Evolutionary conservation across 2,113 vertebrate genomes (phyloP).

Genomic region (Semnopithecus entellus): DNA sequence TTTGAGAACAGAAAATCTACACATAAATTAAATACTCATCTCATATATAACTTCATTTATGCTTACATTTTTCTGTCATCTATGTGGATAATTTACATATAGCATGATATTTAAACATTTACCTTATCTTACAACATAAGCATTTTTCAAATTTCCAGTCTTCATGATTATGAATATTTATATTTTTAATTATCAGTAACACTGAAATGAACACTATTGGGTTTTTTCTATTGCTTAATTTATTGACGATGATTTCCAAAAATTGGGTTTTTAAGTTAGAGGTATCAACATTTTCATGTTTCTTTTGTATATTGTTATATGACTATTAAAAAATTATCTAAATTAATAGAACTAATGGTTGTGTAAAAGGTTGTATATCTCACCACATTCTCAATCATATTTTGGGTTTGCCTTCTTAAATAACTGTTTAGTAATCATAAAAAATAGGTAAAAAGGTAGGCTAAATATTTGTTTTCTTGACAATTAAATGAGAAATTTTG

Average conservation of each 20-base stretch:
- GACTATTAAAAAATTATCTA: not conserved
- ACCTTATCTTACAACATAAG: not conserved
- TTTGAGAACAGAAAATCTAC: not conserved
- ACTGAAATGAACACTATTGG: not conserved
- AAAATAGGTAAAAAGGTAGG: not conserved
- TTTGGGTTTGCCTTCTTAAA: not conserved
- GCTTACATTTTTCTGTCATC: not conserved
- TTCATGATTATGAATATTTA: not conserved
- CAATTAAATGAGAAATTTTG: not conserved
- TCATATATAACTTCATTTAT: not conserved
- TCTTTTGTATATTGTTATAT: not conserved
- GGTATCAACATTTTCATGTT: not conserved
- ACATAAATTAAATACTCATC: not conserved
- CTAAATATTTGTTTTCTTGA: not conserved
- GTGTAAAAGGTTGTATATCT: not conserved
- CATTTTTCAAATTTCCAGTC: constrained; percentile 2
- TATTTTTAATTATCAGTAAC: not conserved
- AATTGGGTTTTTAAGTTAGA: not conserved
- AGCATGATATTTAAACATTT: not conserved
- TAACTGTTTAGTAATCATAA: not conserved
- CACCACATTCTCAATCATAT: not conserved
- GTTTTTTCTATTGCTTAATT: not conserved
- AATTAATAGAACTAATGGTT: not conserved
- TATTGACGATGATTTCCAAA: not conserved
- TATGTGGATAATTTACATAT: not conserved